Conservation (phyloP, 2,888 invertebrate genomes). For the Pomacea canaliculata region DNA sequence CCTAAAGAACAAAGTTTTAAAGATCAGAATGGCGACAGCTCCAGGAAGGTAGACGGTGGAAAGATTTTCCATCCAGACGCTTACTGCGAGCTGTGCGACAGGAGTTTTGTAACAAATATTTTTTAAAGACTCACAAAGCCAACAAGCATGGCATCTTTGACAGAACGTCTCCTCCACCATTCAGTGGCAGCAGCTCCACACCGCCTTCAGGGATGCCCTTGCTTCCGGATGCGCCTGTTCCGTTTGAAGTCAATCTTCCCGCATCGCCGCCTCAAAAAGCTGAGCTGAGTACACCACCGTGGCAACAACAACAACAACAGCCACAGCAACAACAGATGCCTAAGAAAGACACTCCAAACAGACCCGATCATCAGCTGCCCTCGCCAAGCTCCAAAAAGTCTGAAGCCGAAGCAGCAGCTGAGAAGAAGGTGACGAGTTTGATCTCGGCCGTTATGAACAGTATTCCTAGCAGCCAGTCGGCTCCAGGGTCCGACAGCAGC, state of each 20-base stretch:
- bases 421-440: conserved; percentile 21
- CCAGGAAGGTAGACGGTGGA: conserved; percentile 31
- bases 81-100: conserved; percentile 96
- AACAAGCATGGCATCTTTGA: conserved; percentile 91
- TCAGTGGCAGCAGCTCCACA: conserved; percentile 32
- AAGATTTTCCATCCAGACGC: conserved; percentile 95
- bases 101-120: conserved; percentile 99
- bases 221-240: background rate
- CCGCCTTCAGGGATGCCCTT: conserved; percentile 30
- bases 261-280: conserved; percentile 11
- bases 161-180: conserved; percentile 50
- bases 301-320: conserved; percentile 22
- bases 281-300: conserved; percentile 10
- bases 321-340: conserved; percentile 14
- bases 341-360: background rate
- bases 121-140: conserved; percentile 96
- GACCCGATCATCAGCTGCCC: conserved; percentile 8
- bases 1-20: conserved; percentile 23
- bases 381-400: conserved; percentile 2
- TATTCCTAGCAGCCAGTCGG: conserved; percentile 16
- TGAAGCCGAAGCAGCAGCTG: conserved; percentile 13
- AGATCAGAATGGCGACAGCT: conserved; percentile 24
- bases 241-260: conserved; percentile 13
- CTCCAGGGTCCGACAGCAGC: conserved; percentile 15
- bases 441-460: conserved; percentile 23